phyloP scores from a whole-genome alignment of 2,888 invertebrate genomes.

The Eupithecia dodoneata region DNA sequence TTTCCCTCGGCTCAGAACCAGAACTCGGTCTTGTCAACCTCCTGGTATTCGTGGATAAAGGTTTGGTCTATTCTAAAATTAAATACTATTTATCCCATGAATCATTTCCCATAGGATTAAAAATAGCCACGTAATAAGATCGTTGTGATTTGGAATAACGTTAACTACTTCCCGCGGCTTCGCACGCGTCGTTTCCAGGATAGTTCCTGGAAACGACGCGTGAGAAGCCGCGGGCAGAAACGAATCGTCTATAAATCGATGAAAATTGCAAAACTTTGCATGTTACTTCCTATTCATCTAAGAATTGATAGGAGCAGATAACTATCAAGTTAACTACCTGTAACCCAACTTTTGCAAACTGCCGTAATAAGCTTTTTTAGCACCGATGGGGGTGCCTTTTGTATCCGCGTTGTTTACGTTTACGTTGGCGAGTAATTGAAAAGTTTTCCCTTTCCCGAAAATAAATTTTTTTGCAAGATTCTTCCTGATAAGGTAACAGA shows the following conservation, averaged over 20 bases:
- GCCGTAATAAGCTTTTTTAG: not conserved
- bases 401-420: not conserved
- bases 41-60: no score
- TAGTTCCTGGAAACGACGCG: not conserved
- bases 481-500: no score
- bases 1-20: no score
- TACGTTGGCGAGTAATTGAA: no score
- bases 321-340: not conserved
- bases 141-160: no score
- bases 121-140: not conserved
- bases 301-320: not conserved
- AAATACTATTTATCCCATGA: not conserved
- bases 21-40: no score
- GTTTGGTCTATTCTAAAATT: no score
- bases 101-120: not conserved
- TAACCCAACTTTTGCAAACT: not conserved
- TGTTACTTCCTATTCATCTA: not conserved
- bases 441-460: no score
- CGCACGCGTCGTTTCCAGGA: no score
- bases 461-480: no score
- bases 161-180: no score
- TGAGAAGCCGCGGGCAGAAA: not conserved
- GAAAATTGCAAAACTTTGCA: slow-evolving; percentile 7
- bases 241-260: not conserved
- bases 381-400: not conserved